Evolutionary conservation across 2,797 vertebrate genomes (phyloP), one percentile per base, ranked within the genome.

Genomic region (Thalassophryne amazonica): DNA sequence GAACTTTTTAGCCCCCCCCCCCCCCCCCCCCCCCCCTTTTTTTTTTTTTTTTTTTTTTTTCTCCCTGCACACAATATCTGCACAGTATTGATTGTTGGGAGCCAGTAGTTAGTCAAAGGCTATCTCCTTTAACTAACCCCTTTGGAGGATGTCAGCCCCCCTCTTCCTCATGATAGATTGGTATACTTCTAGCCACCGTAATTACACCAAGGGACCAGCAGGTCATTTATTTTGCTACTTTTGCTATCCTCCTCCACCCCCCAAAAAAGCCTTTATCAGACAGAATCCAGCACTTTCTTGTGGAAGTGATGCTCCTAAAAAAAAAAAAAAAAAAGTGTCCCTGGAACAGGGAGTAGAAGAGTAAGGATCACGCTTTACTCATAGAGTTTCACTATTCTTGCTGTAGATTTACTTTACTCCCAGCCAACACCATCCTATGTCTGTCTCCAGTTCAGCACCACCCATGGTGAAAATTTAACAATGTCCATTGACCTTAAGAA

Each of bases 81-180:
- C 83, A 70, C 85, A 78, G 89, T 98, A 99, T 98, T 88, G 97
- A 99, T 98, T 90, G 93, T 89, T 68, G 51, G 73, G 92, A 93
- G 92, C 91, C 90, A 88, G 92, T 97, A 96, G 94, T 97, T 97
- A 93, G 94, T 98, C 96, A 97, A 92, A 95, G 95, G 94, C 95
- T 97, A 96, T 98, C 95, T 98, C 93, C 95, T 97, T 95, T 97
- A 94, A 94, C 94, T 98, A 94, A 95, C 93, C 94, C 93, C 91
- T 93, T 92, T 93, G 90, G 71, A 73, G 90, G 65, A 77, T 95
- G 93, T 95, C 95, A 95, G 88, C 90, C 92, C 85, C 87, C 52
- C 10, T 27, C 59, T 51, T 54, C 34, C 55, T 61, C 7, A 60
- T 97, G 96, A 99, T 97, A 95, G 94, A 99, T 98, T 91, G 95